Evolutionary conservation across 2,113 vertebrate genomes (phyloP).

Genomic region (Prionailurus viverrinus): DNA sequence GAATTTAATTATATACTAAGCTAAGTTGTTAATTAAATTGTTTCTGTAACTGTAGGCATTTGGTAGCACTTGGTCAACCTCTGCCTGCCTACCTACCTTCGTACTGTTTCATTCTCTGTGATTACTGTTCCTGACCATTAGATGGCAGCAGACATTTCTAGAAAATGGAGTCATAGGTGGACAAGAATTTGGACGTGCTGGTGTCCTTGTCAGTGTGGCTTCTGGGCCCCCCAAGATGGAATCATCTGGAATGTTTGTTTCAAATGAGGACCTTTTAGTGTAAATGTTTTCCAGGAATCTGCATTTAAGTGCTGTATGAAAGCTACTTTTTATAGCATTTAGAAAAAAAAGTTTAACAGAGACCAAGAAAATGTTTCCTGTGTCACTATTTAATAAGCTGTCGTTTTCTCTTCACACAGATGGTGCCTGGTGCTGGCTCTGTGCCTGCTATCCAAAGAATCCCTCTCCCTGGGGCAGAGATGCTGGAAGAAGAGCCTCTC

Average conservation of each 20-base stretch:
- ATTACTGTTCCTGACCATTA: constrained; percentile 62
- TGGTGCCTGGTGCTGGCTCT: constrained; percentile 96
- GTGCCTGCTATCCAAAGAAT: constrained; percentile 98
- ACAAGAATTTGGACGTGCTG: neutral
- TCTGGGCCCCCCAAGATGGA: neutral
- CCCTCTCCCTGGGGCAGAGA: constrained; percentile 97
- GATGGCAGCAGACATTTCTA: constrained; percentile 75
- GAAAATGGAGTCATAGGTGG: neutral
- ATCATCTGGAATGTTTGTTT: constrained; percentile 32
- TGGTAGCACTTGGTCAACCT: neutral
- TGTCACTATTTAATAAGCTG: neutral
- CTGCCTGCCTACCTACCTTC: neutral
- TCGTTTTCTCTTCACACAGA: constrained; percentile 85
- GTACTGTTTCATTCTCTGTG: neutral
- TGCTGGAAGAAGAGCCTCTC: constrained; percentile 98
- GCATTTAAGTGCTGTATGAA: neutral
- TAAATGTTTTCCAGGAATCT: constrained; percentile 22
- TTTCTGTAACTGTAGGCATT: neutral
- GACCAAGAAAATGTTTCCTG: neutral
- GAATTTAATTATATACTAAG: neutral
- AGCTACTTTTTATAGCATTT: neutral
- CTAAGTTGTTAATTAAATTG: neutral
- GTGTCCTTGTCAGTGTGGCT: neutral
- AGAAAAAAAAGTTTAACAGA: constrained; percentile 5
- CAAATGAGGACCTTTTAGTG: neutral